Percentiles rank a stretch among this genome's conserved stretches.
Conservation (phyloP, 1,140 invertebrate genomes). For the Drosophila azteca region DNA sequence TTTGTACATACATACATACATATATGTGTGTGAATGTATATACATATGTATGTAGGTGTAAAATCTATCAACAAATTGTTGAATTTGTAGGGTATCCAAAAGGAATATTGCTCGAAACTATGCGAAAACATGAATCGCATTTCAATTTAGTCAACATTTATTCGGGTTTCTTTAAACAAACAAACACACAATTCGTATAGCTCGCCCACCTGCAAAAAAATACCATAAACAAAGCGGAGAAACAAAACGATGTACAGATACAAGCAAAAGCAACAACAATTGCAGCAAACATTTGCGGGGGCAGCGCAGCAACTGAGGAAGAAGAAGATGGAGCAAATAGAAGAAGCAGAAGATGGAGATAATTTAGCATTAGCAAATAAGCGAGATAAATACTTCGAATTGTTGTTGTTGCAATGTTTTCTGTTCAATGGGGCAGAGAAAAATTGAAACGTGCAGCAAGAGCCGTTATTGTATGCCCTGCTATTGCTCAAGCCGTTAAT, state of each 20-base stretch:
- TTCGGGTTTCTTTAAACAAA: constrained; percentile 66
- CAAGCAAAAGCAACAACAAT: constrained; percentile 26
- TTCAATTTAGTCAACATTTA: constrained; percentile 52
- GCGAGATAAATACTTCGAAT: constrained; percentile 74
- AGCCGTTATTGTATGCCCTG: constrained; percentile 17
- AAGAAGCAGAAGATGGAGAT: constrained; percentile 57
- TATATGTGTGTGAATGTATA: neutral
- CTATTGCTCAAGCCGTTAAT: neutral
- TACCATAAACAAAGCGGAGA: constrained; percentile 59
- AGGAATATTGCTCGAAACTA: constrained; percentile 38
- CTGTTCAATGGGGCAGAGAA: constrained; percentile 44
- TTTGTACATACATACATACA: neutral
- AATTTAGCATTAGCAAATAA: constrained; percentile 74
- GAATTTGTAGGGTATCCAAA: constrained; percentile 6
- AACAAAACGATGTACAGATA: constrained; percentile 21
- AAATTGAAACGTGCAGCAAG: constrained; percentile 14
- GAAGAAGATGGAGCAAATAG: constrained; percentile 17
- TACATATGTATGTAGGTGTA: constrained; percentile 4
- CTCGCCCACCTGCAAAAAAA: constrained; percentile 67
- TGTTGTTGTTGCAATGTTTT: constrained; percentile 40
- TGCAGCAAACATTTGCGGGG: constrained; percentile 61
- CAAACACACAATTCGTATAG: constrained; percentile 35
- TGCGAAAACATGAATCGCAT: constrained; percentile 55
- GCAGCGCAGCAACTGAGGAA: constrained; percentile 1
- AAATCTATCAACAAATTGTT: constrained; percentile 38